A percentile compares a stretch with the other conserved stretches of the same genome.
These are phyloP conservation scores for Lysandra bellargus DNA, from an alignment of 2,888 invertebrate genomes.

Conservation along the genomic window DNA sequence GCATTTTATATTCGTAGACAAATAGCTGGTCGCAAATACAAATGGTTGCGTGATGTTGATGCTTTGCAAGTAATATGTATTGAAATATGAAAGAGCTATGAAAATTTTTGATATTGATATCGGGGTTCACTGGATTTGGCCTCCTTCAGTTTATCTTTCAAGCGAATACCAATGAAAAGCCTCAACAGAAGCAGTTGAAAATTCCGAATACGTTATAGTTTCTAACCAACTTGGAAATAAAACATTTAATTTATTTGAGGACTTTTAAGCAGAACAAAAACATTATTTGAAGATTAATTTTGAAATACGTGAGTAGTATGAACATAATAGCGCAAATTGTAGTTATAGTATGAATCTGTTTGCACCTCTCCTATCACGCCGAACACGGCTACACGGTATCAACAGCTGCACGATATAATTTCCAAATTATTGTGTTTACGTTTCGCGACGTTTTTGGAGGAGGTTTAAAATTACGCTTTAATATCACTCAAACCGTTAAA, in stretches of 20 bases:
- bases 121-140: too few relatives aligned
- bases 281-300: background rate
- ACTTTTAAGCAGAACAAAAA: background rate
- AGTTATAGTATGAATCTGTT: slow-evolving; percentile 14
- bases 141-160: too few relatives aligned
- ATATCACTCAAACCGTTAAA: background rate
- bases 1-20: slow-evolving; percentile 44
- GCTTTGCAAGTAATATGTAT: background rate
- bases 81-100: too few relatives aligned
- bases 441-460: slow-evolving; percentile 34
- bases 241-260: background rate
- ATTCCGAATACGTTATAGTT: too few relatives aligned
- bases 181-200: too few relatives aligned
- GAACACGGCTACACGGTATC: slow-evolving; percentile 11
- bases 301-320: background rate
- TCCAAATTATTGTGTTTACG: slow-evolving; percentile 39
- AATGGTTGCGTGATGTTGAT: too few relatives aligned
- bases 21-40: slow-evolving; percentile 19
- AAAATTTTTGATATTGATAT: too few relatives aligned
- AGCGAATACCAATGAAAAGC: too few relatives aligned
- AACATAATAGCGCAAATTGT: background rate
- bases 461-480: slow-evolving; percentile 32
- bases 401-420: slow-evolving; percentile 41
- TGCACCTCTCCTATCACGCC: slow-evolving; percentile 25
- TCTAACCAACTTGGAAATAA: background rate